Evolutionary conservation across 2,113 vertebrate genomes (phyloP).

Genomic region (Aegithalos caudatus): DNA sequence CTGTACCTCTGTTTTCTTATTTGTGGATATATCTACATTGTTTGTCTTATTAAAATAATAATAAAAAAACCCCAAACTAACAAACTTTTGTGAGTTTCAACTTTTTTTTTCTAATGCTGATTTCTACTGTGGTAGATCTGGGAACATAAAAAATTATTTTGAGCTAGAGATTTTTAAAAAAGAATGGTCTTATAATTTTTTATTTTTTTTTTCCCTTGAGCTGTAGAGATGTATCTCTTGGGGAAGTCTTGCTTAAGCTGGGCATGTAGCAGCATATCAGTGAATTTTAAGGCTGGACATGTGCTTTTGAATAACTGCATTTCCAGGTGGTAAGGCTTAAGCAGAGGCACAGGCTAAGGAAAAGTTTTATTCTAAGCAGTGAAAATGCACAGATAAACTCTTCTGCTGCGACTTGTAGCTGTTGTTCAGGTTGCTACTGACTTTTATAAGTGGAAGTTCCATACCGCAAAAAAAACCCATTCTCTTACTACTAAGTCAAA

Average conservation of each 20-base stretch:
- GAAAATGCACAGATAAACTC: background rate
- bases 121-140: background rate
- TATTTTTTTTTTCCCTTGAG: no score
- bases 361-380: background rate
- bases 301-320: background rate
- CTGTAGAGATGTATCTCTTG: background rate
- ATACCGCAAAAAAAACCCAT: background rate
- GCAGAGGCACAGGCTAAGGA: background rate
- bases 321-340: background rate
- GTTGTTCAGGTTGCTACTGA: background rate
- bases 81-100: background rate
- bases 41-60: background rate
- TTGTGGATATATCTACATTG: background rate
- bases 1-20: background rate
- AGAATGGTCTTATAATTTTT: accelerated
- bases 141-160: background rate
- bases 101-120: background rate
- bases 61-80: no score
- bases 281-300: background rate
- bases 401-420: background rate
- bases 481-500: background rate
- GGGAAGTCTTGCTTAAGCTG: background rate
- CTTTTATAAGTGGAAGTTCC: background rate
- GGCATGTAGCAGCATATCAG: background rate
- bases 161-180: background rate